Conservation (phyloP, 2,113 vertebrate genomes). For the Trachemys scripta region DNA sequence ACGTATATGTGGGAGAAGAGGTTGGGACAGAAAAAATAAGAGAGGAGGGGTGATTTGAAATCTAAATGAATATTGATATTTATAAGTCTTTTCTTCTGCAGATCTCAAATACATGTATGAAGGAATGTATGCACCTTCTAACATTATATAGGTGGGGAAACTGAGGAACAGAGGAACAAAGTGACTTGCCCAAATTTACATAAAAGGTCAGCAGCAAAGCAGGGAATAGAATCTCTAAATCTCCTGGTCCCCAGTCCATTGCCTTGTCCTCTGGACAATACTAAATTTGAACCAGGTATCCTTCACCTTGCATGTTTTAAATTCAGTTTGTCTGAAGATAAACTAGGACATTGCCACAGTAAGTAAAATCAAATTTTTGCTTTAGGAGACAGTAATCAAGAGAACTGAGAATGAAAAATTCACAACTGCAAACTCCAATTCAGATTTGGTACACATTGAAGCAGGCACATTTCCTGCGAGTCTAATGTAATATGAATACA, state of each 20-base stretch:
- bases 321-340: background rate
- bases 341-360: background rate
- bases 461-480: background rate
- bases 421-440: background rate
- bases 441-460: background rate
- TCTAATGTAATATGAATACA: background rate
- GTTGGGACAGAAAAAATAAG: background rate
- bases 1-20: background rate
- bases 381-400: background rate
- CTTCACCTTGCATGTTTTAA: background rate
- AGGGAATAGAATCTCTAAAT: fast-evolving
- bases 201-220: background rate
- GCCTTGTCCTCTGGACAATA: background rate
- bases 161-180: background rate
- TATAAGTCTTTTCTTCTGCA: background rate
- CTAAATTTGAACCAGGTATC: background rate
- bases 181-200: background rate
- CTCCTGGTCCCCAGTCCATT: background rate
- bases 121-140: fast-evolving
- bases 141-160: background rate
- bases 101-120: background rate
- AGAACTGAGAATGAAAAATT: background rate
- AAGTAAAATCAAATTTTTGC: background rate
- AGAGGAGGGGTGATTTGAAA: background rate
- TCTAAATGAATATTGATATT: background rate